Evolutionary conservation across 35 echinoderm and acorn worm genomes (phyloP).

Genomic region (Ptychodera flava): DNA sequence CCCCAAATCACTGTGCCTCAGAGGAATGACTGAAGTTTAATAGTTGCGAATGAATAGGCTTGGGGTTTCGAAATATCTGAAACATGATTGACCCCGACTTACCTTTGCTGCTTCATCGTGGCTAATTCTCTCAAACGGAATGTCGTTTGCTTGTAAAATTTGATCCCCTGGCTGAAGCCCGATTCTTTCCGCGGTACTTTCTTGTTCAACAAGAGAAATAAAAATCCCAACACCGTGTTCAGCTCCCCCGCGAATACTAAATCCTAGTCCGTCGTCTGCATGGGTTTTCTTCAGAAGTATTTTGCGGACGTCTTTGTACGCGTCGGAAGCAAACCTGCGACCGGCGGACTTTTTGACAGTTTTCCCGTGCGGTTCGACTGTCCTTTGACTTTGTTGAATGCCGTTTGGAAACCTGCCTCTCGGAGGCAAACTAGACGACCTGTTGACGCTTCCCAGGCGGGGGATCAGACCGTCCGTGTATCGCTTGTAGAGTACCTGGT

Average conservation of each 20-base stretch:
- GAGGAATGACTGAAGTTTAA: too few relatives aligned
- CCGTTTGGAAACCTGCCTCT: not conserved
- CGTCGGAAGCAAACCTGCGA: slow-evolving; percentile 23
- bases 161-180: slow-evolving; percentile 76
- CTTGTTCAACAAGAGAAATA: slow-evolving; percentile 77
- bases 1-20: too few relatives aligned
- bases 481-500: slow-evolving; percentile 74
- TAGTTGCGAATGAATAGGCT: too few relatives aligned
- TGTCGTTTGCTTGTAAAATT: slow-evolving; percentile 69
- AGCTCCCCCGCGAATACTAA: slow-evolving; percentile 76
- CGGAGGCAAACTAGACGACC: not conserved
- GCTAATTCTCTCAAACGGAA: slow-evolving; percentile 82
- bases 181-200: slow-evolving; percentile 57
- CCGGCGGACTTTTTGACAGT: slow-evolving; percentile 41
- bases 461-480: slow-evolving; percentile 25
- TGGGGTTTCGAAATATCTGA: too few relatives aligned
- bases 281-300: slow-evolving; percentile 68
- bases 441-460: not conserved
- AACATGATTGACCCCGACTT: too few relatives aligned
- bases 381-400: slow-evolving; percentile 10
- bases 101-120: slow-evolving; percentile 95
- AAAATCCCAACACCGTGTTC: slow-evolving; percentile 96
- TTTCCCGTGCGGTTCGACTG: slow-evolving; percentile 63
- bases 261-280: slow-evolving; percentile 46
- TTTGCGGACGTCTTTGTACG: slow-evolving; percentile 44